Conservation (phyloP, 2,888 invertebrate genomes). For the Melitaea athalia region DNA sequence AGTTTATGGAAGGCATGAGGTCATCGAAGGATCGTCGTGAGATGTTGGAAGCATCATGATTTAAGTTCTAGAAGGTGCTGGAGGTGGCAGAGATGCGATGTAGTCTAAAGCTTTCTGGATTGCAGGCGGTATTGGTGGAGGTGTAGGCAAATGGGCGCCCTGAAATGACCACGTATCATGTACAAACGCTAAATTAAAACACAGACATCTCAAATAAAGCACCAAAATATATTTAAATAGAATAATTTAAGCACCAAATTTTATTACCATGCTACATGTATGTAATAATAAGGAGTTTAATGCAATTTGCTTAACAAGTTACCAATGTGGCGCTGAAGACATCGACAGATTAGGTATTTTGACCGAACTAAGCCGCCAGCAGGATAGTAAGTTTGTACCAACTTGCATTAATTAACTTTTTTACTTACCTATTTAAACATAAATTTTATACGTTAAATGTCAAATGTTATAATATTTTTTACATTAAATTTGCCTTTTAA, state of each 20-base stretch:
- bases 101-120: conserved; percentile 89
- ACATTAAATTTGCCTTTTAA: too few relatives aligned
- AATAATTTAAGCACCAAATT: background rate
- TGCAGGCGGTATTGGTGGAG: conserved; percentile 89
- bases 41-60: conserved; percentile 17
- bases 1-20: conserved; percentile 29
- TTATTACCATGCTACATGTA: background rate
- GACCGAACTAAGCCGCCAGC: too few relatives aligned
- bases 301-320: conserved; percentile 12
- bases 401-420: too few relatives aligned
- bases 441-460: too few relatives aligned
- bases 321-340: background rate
- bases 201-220: background rate
- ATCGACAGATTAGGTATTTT: too few relatives aligned
- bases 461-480: too few relatives aligned
- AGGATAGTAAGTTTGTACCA: too few relatives aligned
- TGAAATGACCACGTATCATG: conserved; percentile 45
- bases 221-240: background rate
- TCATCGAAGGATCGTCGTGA: conserved; percentile 22
- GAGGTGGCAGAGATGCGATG: conserved; percentile 85
- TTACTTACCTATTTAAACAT: too few relatives aligned
- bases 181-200: background rate
- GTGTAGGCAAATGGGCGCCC: conserved; percentile 88
- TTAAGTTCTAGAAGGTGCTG: conserved; percentile 61
- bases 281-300: background rate